Percentiles rank a stretch among this genome's conserved stretches.
These are phyloP conservation scores for Ochropacha duplaris DNA, from an alignment of 2,888 invertebrate genomes.

Conservation along the genomic window DNA sequence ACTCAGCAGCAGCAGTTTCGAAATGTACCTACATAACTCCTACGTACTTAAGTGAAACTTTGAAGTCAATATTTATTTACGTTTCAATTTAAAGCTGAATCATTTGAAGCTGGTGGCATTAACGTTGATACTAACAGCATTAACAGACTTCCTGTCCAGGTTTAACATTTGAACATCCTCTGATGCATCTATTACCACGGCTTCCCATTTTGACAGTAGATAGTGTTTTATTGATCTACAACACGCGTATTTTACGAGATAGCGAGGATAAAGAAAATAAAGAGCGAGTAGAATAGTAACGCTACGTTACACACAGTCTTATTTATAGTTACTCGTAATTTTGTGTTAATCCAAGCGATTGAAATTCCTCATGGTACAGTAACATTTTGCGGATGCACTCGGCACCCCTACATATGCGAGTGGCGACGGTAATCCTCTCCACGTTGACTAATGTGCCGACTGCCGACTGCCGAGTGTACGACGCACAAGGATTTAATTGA, in stretches of 20 bases:
- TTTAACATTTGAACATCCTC: not conserved
- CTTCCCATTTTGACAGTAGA: not conserved
- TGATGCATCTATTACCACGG: not conserved
- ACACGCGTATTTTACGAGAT: not conserved
- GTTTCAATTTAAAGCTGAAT: not conserved
- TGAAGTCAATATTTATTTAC: slow-evolving; percentile 1
- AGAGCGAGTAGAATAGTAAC: slow-evolving; percentile 4
- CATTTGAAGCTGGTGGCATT: not conserved
- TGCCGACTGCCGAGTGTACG: slow-evolving; percentile 19
- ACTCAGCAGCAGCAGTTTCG: no score
- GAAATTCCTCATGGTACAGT: slow-evolving; percentile 21
- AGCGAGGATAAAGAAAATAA: not conserved
- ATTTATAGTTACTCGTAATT: slow-evolving; percentile 18
- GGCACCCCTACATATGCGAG: not conserved
- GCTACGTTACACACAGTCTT: slow-evolving; percentile 13
- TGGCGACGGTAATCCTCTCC: slow-evolving; percentile 23
- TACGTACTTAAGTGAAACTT: not conserved
- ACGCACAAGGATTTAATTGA: slow-evolving; percentile 3
- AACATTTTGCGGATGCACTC: slow-evolving; percentile 14
- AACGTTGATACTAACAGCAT: not conserved
- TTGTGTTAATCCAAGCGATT: slow-evolving; percentile 23
- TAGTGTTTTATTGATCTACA: not conserved
- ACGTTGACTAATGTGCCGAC: slow-evolving; percentile 34
- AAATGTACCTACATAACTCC: not conserved
- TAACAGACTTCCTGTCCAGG: not conserved